Percentiles rank a stretch among this genome's conserved stretches.
These are phyloP conservation scores for Limnodromus scolopaceus DNA, from an alignment of 2,797 vertebrate genomes.

Conservation along the genomic window DNA sequence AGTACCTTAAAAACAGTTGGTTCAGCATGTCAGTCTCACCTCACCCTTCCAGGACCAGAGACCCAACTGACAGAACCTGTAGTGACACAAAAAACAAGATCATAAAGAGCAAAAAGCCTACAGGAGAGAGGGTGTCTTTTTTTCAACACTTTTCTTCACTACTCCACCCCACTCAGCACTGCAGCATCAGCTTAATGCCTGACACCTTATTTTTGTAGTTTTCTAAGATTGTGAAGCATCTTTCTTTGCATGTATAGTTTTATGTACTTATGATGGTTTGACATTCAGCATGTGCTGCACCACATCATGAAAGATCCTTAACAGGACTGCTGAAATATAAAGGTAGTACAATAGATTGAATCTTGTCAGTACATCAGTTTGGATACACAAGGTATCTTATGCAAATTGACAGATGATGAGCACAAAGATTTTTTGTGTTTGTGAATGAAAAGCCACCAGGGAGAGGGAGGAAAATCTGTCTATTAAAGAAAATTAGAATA, in stretches of 20 bases:
- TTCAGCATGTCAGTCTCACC: background rate
- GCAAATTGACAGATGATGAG: background rate
- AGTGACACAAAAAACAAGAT: background rate
- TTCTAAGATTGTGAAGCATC: background rate
- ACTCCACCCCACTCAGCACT: background rate
- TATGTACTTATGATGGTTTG: background rate
- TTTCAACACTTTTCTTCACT: background rate
- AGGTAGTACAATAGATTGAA: background rate
- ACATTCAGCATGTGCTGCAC: background rate
- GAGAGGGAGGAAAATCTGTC: background rate
- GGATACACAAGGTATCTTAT: background rate
- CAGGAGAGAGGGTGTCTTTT: background rate
- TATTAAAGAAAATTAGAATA: background rate
- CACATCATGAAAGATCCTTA: background rate
- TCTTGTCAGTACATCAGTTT: background rate
- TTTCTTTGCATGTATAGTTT: background rate
- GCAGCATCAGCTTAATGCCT: background rate
- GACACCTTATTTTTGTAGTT: background rate
- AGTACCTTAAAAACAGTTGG: background rate
- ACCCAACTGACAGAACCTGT: background rate
- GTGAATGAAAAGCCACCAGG: background rate
- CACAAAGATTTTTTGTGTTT: background rate
- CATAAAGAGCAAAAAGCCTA: background rate
- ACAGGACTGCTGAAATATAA: background rate
- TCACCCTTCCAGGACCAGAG: background rate